A percentile compares a stretch with the other conserved stretches of the same genome.
Conservation (phyloP, 2,888 invertebrate species). For the Malthinus flaveolus region DNA sequence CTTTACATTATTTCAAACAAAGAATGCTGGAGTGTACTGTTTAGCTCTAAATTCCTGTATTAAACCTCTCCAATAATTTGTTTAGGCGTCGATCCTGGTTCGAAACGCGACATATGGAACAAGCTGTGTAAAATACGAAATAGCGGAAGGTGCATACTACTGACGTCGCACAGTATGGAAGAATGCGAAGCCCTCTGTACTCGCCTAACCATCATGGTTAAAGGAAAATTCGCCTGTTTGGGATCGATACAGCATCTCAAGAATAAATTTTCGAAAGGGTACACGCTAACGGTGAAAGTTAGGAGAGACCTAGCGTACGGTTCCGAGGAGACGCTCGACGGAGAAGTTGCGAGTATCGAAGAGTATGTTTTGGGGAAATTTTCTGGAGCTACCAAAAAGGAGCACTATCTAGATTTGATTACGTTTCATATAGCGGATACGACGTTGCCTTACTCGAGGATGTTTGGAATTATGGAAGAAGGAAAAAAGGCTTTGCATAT, state of each 20-base stretch:
- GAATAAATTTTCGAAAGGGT: conserved; percentile 72
- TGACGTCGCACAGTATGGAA: no score
- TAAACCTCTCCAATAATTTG: no score
- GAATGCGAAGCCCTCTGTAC: no score
- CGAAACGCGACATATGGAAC: conserved; percentile 80
- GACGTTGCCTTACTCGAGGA: conserved; percentile 69
- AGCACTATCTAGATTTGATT: conserved; percentile 71
- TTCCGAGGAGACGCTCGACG: not conserved
- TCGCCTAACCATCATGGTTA: conserved; percentile 80
- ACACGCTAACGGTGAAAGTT: conserved; percentile 53
- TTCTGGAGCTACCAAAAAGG: conserved; percentile 55
- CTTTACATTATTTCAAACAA: no score
- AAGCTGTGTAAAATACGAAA: conserved; percentile 69
- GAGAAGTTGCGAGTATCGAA: no score
- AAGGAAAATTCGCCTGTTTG: conserved; percentile 77
- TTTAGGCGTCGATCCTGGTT: conserved; percentile 77
- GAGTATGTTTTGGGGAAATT: conserved; percentile 43
- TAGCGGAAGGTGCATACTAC: conserved; percentile 67
- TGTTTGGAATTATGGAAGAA: conserved; percentile 75
- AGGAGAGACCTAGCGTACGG: conserved; percentile 36
- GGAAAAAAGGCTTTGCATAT: conserved; percentile 55
- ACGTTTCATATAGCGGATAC: conserved; percentile 69
- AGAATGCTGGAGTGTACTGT: no score
- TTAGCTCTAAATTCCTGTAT: no score
- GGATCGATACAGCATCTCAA: conserved; percentile 82